Conservation (phyloP, 2,888 invertebrate species). For the Oligia latruncula region DNA sequence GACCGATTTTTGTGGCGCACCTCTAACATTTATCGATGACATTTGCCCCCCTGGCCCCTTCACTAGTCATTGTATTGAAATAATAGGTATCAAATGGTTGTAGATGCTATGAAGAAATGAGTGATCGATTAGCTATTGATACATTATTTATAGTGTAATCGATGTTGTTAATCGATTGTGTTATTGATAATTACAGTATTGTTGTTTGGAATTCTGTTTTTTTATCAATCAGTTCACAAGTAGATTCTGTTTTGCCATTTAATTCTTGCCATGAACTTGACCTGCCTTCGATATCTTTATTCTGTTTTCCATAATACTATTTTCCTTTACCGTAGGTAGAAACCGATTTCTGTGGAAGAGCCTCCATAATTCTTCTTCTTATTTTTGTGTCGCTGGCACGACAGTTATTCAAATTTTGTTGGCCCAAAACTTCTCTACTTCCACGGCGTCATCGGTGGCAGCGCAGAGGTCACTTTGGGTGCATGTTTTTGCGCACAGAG, state of each 20-base stretch:
- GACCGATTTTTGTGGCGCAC: slow-evolving; percentile 49
- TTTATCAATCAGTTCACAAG: neutral
- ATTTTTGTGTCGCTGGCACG: neutral
- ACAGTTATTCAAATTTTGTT: neutral
- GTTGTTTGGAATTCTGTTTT: neutral
- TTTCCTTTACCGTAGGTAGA: neutral
- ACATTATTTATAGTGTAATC: slow-evolving; percentile 19
- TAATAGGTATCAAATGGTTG: slow-evolving; percentile 27
- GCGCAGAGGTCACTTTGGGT: neutral
- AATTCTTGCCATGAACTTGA: neutral
- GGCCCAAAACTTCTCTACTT: neutral
- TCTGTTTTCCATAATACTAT: neutral
- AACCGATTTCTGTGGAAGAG: neutral
- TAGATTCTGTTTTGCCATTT: neutral
- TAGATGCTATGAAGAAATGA: slow-evolving; percentile 12
- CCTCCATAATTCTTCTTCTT: neutral
- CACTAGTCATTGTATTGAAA: slow-evolving; percentile 46
- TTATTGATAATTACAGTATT: slow-evolving; percentile 8
- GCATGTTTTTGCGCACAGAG: neutral
- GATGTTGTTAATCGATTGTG: slow-evolving; percentile 14
- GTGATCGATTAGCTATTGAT: slow-evolving; percentile 18
- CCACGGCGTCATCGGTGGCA: neutral
- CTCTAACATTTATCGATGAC: slow-evolving; percentile 47
- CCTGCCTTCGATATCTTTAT: neutral
- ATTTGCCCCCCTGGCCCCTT: slow-evolving; percentile 57